A percentile compares a stretch with the other conserved stretches of the same genome.
phyloP scores from a whole-genome alignment of 2,888 invertebrate genomes.

The Poecilus cupreus region DNA sequence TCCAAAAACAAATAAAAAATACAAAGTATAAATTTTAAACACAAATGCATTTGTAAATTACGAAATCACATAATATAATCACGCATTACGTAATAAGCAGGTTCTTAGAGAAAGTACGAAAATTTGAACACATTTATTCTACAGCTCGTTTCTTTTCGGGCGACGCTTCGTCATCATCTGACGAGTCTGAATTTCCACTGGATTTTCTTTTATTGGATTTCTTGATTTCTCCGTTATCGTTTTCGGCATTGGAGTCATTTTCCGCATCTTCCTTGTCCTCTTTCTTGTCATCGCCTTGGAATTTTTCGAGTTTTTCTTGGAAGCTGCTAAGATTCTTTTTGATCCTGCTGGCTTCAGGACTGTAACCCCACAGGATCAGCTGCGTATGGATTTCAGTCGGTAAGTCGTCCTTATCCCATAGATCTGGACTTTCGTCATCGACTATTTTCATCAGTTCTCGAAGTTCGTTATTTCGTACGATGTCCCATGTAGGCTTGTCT shows the following conservation, averaged over 20 bases:
- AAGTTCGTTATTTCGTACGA: slow-evolving; percentile 80
- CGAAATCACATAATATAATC: slow-evolving; percentile 57
- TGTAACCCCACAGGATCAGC: slow-evolving; percentile 85
- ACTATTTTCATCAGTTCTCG: slow-evolving; percentile 76
- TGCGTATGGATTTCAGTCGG: slow-evolving; percentile 82
- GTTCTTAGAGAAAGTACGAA: slow-evolving; percentile 61
- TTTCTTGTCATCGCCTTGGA: slow-evolving; percentile 64
- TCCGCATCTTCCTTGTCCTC: slow-evolving; percentile 63
- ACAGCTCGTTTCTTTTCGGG: slow-evolving; percentile 66
- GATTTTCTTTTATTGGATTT: slow-evolving; percentile 67
- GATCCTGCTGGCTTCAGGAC: slow-evolving; percentile 81
- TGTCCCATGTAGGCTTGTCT: slow-evolving; percentile 82
- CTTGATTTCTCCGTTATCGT: slow-evolving; percentile 56
- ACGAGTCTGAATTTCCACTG: slow-evolving; percentile 62
- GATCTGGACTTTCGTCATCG: slow-evolving; percentile 78
- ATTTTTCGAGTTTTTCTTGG: slow-evolving; percentile 72
- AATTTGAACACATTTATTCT: slow-evolving; percentile 40
- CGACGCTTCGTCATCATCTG: slow-evolving; percentile 65
- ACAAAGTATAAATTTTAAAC: neutral
- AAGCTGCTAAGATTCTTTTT: slow-evolving; percentile 76
- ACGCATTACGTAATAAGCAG: slow-evolving; percentile 46
- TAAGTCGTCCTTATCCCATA: slow-evolving; percentile 79
- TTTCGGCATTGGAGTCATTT: slow-evolving; percentile 53
- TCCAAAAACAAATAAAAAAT: slow-evolving; percentile 44
- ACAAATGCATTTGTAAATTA: slow-evolving; percentile 50